A percentile compares a stretch with the other conserved stretches of the same genome.
phyloP scores from a whole-genome alignment of 2,113 vertebrate genomes.

The Ageneiosus marmoratus region DNA sequence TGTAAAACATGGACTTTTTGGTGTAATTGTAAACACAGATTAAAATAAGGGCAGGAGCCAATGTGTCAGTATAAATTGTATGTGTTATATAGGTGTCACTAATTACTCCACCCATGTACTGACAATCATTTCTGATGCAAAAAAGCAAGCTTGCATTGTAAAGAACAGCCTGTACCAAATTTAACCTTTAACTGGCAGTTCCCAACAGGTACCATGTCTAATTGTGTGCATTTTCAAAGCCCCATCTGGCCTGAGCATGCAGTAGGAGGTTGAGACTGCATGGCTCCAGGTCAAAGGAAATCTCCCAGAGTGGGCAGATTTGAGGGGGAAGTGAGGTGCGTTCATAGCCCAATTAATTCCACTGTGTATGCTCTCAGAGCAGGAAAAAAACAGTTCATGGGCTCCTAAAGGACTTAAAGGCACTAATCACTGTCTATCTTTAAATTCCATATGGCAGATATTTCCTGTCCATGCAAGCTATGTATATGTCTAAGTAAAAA shows the following conservation, averaged over 20 bases:
- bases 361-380: background rate
- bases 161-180: conserved; percentile 10
- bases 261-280: conserved; percentile 24
- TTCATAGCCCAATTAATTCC: conserved; percentile 47
- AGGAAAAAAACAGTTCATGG: conserved; percentile 20
- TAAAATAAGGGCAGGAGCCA: background rate
- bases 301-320: conserved; percentile 32
- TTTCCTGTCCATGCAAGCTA: conserved; percentile 28
- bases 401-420: conserved; percentile 1
- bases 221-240: conserved; percentile 9
- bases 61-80: background rate
- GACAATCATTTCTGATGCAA: background rate
- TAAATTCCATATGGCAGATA: conserved; percentile 8
- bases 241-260: conserved; percentile 17
- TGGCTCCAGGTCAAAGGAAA: conserved; percentile 37
- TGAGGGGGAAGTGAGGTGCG: conserved; percentile 20
- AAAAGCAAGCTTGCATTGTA: background rate
- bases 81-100: background rate
- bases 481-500: background rate
- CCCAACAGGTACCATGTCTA: background rate
- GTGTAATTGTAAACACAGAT: background rate
- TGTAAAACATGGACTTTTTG: background rate
- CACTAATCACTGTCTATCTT: background rate
- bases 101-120: background rate
- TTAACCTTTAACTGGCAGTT: conserved; percentile 21